Percentiles rank a stretch among this genome's conserved stretches.
Evolutionary conservation across 1,140 invertebrate genomes (phyloP).

Genomic region (Drosophila sucinea): DNA sequence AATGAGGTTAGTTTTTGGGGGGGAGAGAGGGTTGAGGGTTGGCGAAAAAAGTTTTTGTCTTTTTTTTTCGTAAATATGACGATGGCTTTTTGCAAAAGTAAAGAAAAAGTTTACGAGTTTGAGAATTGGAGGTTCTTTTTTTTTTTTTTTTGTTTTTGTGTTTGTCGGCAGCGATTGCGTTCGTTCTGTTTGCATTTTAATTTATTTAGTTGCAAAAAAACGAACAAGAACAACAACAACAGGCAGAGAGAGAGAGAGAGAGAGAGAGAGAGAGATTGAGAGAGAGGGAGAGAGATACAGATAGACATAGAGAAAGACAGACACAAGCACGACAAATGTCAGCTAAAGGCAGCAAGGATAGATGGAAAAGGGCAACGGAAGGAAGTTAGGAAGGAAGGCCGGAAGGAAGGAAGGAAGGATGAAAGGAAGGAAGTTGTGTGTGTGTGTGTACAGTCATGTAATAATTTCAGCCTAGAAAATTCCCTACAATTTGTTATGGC

Average conservation of each 20-base stretch:
- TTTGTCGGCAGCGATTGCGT: conserved; percentile 21
- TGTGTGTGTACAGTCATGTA: conserved; percentile 12
- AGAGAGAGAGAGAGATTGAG: conserved; percentile 1
- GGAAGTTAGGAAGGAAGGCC: conserved; percentile 10
- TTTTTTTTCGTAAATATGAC: conserved; percentile 10
- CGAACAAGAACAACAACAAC: conserved; percentile 29
- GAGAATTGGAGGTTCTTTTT: not conserved
- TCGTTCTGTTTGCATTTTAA: conserved; percentile 70
- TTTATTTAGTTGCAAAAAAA: conserved; percentile 70
- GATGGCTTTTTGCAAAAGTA: conserved; percentile 56
- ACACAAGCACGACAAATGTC: conserved; percentile 10
- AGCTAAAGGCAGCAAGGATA: not conserved
- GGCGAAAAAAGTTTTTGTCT: not conserved
- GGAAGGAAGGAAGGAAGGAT: conserved; percentile 30
- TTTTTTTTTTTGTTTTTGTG: too few relatives aligned
- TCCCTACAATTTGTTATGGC: conserved; percentile 21
- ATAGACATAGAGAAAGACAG: not conserved
- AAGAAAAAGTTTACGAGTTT: not conserved
- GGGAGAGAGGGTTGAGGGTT: not conserved
- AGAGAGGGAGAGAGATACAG: conserved; percentile 10
- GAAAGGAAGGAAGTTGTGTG: conserved; percentile 24
- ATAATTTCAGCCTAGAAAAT: conserved; percentile 6
- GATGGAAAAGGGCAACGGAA: conserved; percentile 1
- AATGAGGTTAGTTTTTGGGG: conserved; percentile 7
- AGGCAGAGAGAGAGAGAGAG: conserved; percentile 12